Evolutionary conservation across 1,140 invertebrate species (phyloP).

Genomic region (Caenorhabditis brenneri): DNA sequence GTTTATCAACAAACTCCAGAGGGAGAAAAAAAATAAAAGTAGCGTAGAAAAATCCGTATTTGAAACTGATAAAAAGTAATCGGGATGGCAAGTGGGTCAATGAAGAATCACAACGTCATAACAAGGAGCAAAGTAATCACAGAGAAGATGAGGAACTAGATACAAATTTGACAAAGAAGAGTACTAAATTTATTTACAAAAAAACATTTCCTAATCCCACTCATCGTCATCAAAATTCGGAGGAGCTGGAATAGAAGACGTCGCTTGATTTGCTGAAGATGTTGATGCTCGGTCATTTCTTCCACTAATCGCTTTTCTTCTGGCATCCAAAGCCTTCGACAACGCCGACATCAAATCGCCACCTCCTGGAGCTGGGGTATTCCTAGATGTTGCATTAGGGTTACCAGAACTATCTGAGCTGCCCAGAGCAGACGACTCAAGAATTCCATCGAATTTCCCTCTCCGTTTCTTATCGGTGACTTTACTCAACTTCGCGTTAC

Average conservation of each 20-base stretch:
- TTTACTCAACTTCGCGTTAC: constrained; percentile 36
- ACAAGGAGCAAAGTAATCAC: not conserved
- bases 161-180: not conserved
- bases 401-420: not conserved
- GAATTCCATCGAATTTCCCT: constrained; percentile 22
- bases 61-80: not conserved
- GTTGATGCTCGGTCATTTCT: not conserved
- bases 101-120: not conserved
- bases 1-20: not conserved
- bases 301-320: constrained; percentile 46
- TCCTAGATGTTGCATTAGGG: not conserved
- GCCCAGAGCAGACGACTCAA: not conserved
- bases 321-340: constrained; percentile 48
- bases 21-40: not conserved
- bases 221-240: constrained; percentile 23
- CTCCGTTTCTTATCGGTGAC: not conserved
- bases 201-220: constrained; percentile 36
- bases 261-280: not conserved
- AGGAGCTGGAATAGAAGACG: constrained; percentile 38
- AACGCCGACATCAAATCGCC: constrained; percentile 47
- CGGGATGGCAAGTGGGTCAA: not conserved
- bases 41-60: not conserved
- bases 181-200: not conserved
- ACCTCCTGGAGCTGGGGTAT: not conserved
- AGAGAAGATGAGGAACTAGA: not conserved